These are phyloP conservation scores for Aurelia coerulea DNA, from an alignment of 30 jellyfish, hydroid and myxozoan genomes.

Conservation along the genomic window DNA sequence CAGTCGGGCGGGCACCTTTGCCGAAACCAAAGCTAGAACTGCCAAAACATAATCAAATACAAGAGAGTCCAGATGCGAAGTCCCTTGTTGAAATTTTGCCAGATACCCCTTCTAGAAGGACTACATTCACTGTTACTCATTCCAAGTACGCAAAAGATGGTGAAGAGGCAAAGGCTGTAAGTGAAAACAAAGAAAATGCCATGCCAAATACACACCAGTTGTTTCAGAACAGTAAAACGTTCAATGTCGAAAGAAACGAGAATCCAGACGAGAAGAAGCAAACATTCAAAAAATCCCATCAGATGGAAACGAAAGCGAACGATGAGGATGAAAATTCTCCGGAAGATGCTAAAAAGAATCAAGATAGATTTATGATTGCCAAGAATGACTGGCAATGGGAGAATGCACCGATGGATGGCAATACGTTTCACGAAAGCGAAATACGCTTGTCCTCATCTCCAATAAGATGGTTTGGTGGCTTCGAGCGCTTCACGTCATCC, in stretches of 20 bases:
- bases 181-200: slow-evolving; percentile 31
- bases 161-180: background rate
- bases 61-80: slow-evolving; percentile 41
- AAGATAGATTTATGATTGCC: background rate
- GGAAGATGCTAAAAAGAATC: too few species aligned
- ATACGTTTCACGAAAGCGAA: slow-evolving; percentile 70
- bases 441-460: slow-evolving; percentile 66
- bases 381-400: background rate
- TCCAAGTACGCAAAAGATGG: background rate
- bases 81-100: slow-evolving; percentile 56
- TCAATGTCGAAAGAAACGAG: slow-evolving; percentile 17
- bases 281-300: background rate
- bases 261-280: background rate
- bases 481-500: slow-evolving; percentile 6
- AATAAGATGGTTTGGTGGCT: slow-evolving; percentile 12
- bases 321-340: background rate
- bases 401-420: slow-evolving; percentile 4
- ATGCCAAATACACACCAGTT: background rate
- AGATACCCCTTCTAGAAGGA: slow-evolving; percentile 79
- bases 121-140: slow-evolving; percentile 69
- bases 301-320: background rate
- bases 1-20: background rate
- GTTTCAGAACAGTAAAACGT: slow-evolving; percentile 5
- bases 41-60: background rate
- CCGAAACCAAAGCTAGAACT: background rate